Evolutionary conservation across 2,888 invertebrate species (phyloP).

Genomic region (Phengaris alcon): DNA sequence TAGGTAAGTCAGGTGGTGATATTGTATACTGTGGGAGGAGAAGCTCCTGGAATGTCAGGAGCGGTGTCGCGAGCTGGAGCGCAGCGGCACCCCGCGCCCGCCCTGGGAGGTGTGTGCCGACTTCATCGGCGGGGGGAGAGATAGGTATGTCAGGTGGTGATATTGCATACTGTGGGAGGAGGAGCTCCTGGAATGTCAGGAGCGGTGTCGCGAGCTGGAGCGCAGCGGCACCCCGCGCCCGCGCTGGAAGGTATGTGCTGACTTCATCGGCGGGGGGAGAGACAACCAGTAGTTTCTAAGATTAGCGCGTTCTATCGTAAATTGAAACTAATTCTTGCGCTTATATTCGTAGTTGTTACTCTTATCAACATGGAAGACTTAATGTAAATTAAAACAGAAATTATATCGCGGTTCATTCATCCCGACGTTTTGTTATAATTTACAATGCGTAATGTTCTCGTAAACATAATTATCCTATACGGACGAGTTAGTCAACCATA

Average conservation of each 20-base stretch:
- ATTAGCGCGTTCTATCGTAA: no score
- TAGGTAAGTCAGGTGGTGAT: slow-evolving; percentile 44
- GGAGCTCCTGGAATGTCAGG: slow-evolving; percentile 63
- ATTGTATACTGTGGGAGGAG: slow-evolving; percentile 46
- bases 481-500: background rate
- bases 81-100: slow-evolving; percentile 72
- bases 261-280: slow-evolving; percentile 72
- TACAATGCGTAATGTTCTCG: no score
- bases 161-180: slow-evolving; percentile 45
- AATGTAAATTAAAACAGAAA: no score
- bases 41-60: slow-evolving; percentile 66
- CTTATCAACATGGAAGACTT: no score
- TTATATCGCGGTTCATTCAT: no score
- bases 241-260: slow-evolving; percentile 71
- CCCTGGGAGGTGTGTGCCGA: slow-evolving; percentile 74
- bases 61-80: slow-evolving; percentile 64
- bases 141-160: slow-evolving; percentile 47
- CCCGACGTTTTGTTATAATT: no score
- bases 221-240: slow-evolving; percentile 73
- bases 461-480: no score
- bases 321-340: no score
- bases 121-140: slow-evolving; percentile 71
- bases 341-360: no score
- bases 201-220: slow-evolving; percentile 66
- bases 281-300: no score